Conservation (phyloP, 2,888 invertebrate genomes). For the Heliconius erato region DNA sequence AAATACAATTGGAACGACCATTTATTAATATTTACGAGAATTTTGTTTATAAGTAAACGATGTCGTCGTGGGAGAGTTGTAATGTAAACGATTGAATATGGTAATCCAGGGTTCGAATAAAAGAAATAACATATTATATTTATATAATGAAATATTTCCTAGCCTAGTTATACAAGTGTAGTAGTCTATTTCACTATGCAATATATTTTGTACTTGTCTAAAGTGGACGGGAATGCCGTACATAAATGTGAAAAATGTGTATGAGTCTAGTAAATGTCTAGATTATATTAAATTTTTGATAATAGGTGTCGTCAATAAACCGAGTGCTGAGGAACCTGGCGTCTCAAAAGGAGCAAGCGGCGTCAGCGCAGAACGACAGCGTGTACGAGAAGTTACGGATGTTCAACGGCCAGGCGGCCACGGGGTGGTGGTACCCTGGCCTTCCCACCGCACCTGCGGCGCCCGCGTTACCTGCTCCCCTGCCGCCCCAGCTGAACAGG, state of each 20-base stretch:
- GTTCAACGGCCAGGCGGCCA: conserved; percentile 95
- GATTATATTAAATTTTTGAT: not conserved
- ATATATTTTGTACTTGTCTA: too few relatives aligned
- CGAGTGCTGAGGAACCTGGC: conserved; percentile 98
- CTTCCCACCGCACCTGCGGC: conserved; percentile 90
- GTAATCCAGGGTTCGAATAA: not conserved
- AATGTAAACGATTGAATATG: not conserved
- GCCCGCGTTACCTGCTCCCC: conserved; percentile 90
- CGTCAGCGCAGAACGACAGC: conserved; percentile 92
- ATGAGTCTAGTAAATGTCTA: too few relatives aligned
- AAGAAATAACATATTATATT: not conserved
- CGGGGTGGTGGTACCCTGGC: conserved; percentile 94
- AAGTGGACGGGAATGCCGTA: too few relatives aligned
- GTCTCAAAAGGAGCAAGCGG: conserved; percentile 97
- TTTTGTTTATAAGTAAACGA: not conserved
- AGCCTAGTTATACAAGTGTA: too few relatives aligned
- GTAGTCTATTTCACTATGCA: too few relatives aligned
- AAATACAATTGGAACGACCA: not conserved
- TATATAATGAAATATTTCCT: too few relatives aligned
- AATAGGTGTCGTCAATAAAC: conserved; percentile 98
- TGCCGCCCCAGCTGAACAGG: conserved; percentile 86
- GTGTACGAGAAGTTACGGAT: conserved; percentile 97
- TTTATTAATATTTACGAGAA: not conserved
- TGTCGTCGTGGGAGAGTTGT: not conserved
- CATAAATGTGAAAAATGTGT: too few relatives aligned